These are phyloP conservation scores for Hetaerina americana DNA, from an alignment of 1,140 invertebrate species.

Conservation along the genomic window DNA sequence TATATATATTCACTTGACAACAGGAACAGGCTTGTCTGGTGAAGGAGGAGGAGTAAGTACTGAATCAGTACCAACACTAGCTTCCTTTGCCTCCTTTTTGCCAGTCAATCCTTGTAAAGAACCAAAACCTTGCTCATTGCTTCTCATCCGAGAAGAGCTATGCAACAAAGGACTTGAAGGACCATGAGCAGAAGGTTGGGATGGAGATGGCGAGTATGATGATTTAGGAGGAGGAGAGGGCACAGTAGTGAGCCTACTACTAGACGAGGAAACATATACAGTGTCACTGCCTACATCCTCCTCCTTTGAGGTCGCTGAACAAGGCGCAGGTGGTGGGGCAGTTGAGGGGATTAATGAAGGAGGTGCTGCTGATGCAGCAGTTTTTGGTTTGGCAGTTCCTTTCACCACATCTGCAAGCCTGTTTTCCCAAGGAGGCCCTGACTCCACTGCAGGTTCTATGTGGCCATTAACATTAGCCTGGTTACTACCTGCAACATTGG, in stretches of 20 bases:
- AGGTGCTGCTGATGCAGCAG: slow-evolving; percentile 25
- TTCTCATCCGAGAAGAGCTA: neutral
- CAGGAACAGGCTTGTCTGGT: slow-evolving; percentile 42
- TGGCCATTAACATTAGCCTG: slow-evolving; percentile 13
- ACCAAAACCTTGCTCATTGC: neutral
- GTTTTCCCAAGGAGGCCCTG: slow-evolving; percentile 14
- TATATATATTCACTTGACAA: no score
- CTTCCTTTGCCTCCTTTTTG: slow-evolving; percentile 1
- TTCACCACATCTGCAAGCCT: slow-evolving; percentile 70
- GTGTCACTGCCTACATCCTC: slow-evolving; percentile 5
- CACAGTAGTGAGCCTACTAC: slow-evolving; percentile 16
- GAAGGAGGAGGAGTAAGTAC: slow-evolving; percentile 39
- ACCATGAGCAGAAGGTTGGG: slow-evolving; percentile 7
- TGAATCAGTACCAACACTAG: neutral
- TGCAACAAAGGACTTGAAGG: neutral
- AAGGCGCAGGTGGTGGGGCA: neutral
- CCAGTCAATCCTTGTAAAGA: slow-evolving; percentile 9
- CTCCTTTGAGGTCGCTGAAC: neutral
- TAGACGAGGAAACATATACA: slow-evolving; percentile 12
- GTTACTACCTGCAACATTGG: neutral
- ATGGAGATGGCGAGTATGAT: neutral
- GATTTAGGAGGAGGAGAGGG: neutral
- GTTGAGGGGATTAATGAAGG: slow-evolving; percentile 6
- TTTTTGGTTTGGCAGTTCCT: slow-evolving; percentile 48
- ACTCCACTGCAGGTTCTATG: slow-evolving; percentile 9